phyloP scores from a whole-genome alignment of 2,113 vertebrate species.

The Pelecanoides urinatrix region DNA sequence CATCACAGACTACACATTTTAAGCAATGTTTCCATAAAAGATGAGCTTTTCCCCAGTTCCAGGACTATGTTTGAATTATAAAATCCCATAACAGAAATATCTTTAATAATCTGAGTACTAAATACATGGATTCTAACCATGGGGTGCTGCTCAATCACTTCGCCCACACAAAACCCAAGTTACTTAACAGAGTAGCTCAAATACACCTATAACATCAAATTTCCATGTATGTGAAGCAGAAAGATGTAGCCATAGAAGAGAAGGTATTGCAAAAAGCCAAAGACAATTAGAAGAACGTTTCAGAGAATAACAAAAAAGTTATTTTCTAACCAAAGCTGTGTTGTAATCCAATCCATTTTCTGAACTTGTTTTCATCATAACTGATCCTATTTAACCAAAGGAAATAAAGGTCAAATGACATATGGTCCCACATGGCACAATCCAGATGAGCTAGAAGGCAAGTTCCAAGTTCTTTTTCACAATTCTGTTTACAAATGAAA shows the following conservation, averaged over 20 bases:
- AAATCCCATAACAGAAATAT: background rate
- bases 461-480: background rate
- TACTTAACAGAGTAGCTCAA: background rate
- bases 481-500: background rate
- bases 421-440: background rate
- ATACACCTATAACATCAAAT: background rate
- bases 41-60: background rate
- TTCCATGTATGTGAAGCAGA: background rate
- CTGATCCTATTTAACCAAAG: background rate
- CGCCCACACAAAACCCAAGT: background rate
- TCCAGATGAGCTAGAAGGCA: background rate
- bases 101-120: background rate
- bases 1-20: background rate
- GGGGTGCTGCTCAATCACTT: background rate
- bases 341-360: background rate
- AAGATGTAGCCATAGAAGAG: background rate
- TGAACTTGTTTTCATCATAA: background rate
- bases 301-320: background rate
- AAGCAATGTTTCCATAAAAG: background rate
- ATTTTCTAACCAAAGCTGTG: background rate
- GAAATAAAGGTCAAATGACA: slow-evolving; percentile 30
- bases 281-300: background rate
- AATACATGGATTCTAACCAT: background rate
- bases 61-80: background rate
- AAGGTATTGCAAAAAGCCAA: background rate